Percentiles rank a stretch among this genome's conserved stretches.
phyloP scores from a whole-genome alignment of 2,888 invertebrate genomes.

The Agrotis clavis region DNA sequence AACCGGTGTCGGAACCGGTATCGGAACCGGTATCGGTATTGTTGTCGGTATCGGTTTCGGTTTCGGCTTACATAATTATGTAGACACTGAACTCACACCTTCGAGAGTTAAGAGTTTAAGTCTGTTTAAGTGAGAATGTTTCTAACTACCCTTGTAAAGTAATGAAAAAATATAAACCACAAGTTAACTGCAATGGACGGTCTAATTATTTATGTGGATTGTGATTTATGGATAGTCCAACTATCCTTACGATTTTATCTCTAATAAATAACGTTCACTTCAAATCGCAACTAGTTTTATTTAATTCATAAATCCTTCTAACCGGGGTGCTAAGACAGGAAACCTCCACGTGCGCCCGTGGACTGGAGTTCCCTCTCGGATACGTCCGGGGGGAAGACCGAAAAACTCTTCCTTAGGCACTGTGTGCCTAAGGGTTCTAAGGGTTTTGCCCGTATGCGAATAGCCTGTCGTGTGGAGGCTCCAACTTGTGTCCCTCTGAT shows the following conservation, averaged over 20 bases:
- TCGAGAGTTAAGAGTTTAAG: neutral
- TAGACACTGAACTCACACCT: neutral
- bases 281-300: slow-evolving; percentile 41
- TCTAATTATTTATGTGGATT: slow-evolving; percentile 35
- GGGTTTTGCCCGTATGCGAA: too few species aligned
- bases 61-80: neutral
- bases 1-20: neutral
- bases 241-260: slow-evolving; percentile 41
- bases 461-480: too few species aligned
- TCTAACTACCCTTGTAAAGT: neutral
- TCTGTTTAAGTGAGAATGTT: slow-evolving; percentile 9
- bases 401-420: too few species aligned
- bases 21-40: neutral
- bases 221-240: slow-evolving; percentile 43
- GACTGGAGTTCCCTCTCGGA: too few species aligned
- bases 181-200: slow-evolving; percentile 12
- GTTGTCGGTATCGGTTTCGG: neutral
- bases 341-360: too few species aligned
- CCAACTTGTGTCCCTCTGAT: too few species aligned
- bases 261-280: slow-evolving; percentile 56
- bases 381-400: too few species aligned
- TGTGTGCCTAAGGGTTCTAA: too few species aligned
- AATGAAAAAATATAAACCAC: neutral
- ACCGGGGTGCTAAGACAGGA: too few species aligned
- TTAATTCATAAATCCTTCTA: neutral